Base-by-base conservation (phyloP, 2,888 invertebrate species). In the Perizoma affinitatum region DNA sequence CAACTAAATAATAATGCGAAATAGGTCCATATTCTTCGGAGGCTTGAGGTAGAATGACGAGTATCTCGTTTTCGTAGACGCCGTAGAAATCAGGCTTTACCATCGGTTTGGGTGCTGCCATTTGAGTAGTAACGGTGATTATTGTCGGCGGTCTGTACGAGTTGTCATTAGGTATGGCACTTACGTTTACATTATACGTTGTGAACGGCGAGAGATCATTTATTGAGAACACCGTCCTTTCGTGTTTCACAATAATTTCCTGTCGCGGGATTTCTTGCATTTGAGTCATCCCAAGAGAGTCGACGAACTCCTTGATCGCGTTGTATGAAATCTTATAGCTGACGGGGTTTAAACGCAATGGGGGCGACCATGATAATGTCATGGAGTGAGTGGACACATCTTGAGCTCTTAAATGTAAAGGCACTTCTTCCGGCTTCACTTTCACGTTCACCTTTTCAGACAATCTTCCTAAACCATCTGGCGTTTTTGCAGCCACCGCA, bases 11-110 rank as follows among this genome's bases (percentile, higher is more conserved):
- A 90, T 99, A 99, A 92, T 99, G 98, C 60, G 97, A 97, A 73
- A 99, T 98, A 6, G 98, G 98, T 33, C 99, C 99, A 82, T 98
- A 98, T 87, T 98, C 98, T 91, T 99, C 99, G 0, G 98, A 98
- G 0, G 99, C 99, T 90, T 98, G 98, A 40, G 97, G 98, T 75
- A 98, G 89, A 78, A 98, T 97, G n/a, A 98, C 97, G 70, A 97
- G 95, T 75, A 97, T 96, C 88, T 97, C 96, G 44, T 96, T 96
- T 85, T 96, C 96, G 4, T 96, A 95, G 34, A 97, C 97, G 9
- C 97, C 97, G 78, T 97, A 97, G 82, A 98, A 98, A 84, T 98
- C 98, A 0, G 98, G 98, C 78, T 98, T 97, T 0, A 98, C 98
- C 98, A 98, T 98, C 0, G 98, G 98, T 74, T 98, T 97, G 0